Evolutionary conservation across 64 coral and sea anemone genomes (phyloP), one percentile per base, ranked within the genome.

Genomic region (Orbicella faveolata): DNA sequence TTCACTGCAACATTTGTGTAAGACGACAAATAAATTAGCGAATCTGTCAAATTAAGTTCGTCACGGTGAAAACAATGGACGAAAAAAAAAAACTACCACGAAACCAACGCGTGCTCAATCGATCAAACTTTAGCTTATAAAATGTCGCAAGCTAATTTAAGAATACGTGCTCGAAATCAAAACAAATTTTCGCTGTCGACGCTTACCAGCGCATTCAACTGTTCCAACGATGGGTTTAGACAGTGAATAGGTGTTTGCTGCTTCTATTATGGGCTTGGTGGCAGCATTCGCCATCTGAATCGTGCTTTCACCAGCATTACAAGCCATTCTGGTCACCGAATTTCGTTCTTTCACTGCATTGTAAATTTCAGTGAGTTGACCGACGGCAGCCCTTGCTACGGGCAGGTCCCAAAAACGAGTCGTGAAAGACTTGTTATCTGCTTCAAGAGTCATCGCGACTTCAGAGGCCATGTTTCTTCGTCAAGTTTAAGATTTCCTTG

Each of bases 301-400:
- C 36, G 95, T 93, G 67, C 51, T 91, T 94, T 97, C 95, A 78
- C 95, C 95, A 6, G 95, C 95, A 70, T 87, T 90, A 79, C 89
- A 97, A 51, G 92, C 95, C 89, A 88, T 91, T 34, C 90, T 94
- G n/a, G 95, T 94, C 7, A 97, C 92, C 14, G 63, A 64, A 53
- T 97, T 97, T 3, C 72, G 75, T 52, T 97, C 95, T 69, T 94
- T 97, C 51, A 97, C 92, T 0, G 44, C 83, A 52, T 77, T 84
- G 73, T 97, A 97, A 72, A 97, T 79, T 76, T 97, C 88, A n/a
- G 87, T 59, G 20, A 97, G 95, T 41, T 97, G 95, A 34, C 91
- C 88, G 17, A 97, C 82, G 12, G 95, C 95, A 18, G 95, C 95
- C 77, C 94, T 79, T 61, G 93, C 95, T 20, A 97, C 95, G 14